Base-by-base conservation (phyloP, 2,888 invertebrate species). In the Agriopis leucophaearia region DNA sequence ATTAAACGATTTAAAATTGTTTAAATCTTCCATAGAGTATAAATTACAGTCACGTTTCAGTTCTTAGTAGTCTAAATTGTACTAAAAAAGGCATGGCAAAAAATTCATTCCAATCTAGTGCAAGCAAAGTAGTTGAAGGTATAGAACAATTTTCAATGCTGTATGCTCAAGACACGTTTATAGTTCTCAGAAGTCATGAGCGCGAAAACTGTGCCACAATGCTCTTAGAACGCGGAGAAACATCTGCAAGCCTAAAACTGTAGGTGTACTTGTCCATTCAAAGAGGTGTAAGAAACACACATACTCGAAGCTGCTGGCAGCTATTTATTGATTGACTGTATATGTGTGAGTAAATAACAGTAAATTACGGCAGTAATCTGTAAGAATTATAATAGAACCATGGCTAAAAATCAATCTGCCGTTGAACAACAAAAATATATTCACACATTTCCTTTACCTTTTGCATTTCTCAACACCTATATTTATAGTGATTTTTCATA, bases 21-120 rank as follows among this genome's bases (percentile, higher is more conserved):
- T 15, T n/a, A n/a, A 10, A 10, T 8, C 18, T 38, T 40, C 38
- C 38, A 42, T 8, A 35, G 35, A 57, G 40, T 55, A 40, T 42
- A 44, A 18, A 45, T 27, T 45, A 35, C 57, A 57, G 15, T 57
- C 55, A 13, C 27, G 44, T 44, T 42, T 55, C 8, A 27, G 42
- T 47, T 58, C 47, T 38, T 58, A 48, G 0, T 58, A 48, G 2
- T 58, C 58, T 58, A 48, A 58, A 48, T 58, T 58, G 58, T 58
- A 58, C 58, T 58, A 54, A 56, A 55, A 42, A 58, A 58, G 48
- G 48, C 58, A 48, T 47, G 36, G 38, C 48, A 13, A 47, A 12
- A 16, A 36, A 36, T 27, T n/a, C 10, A 16, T 54, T n/a, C n/a
- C 38, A 36, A 54, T 36, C 52, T 38, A 38, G 16, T 51, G 36